phyloP scores from a whole-genome alignment of 2,113 vertebrate genomes.

The Pterophyllum scalare region DNA sequence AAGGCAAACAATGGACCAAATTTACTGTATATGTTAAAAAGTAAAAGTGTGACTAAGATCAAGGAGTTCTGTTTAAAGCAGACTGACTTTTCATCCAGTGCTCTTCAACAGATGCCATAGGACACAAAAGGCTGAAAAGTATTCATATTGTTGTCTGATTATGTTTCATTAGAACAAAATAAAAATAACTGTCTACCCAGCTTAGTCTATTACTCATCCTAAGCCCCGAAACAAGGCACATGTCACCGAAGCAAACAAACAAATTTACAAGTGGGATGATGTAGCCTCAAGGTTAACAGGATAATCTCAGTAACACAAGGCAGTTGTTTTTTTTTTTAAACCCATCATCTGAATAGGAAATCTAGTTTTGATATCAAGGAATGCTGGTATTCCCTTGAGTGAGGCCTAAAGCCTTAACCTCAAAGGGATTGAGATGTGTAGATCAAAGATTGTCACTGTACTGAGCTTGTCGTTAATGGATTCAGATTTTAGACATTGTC shows the following conservation, averaged over 20 bases:
- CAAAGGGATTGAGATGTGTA: constrained; percentile 14
- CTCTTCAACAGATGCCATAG: constrained; percentile 53
- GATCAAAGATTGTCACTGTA: neutral
- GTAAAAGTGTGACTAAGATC: constrained; percentile 11
- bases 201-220: constrained; percentile 58
- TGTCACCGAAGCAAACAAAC: constrained; percentile 66
- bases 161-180: constrained; percentile 41
- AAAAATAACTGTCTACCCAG: constrained; percentile 42
- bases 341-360: constrained; percentile 42
- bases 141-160: constrained; percentile 61
- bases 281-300: constrained; percentile 56
- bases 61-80: constrained; percentile 36
- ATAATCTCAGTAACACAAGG: constrained; percentile 43
- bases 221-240: constrained; percentile 56
- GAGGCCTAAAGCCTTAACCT: constrained; percentile 12
- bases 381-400: constrained; percentile 32
- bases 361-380: constrained; percentile 27
- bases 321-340: constrained; percentile 40
- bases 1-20: neutral
- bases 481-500: neutral
- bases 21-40: neutral
- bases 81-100: constrained; percentile 52
- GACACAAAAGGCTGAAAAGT: constrained; percentile 55
- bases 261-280: constrained; percentile 58
- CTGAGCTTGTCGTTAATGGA: neutral